These are phyloP conservation scores for Lampropteryx suffumata DNA, from an alignment of 2,888 invertebrate species.

Conservation along the genomic window DNA sequence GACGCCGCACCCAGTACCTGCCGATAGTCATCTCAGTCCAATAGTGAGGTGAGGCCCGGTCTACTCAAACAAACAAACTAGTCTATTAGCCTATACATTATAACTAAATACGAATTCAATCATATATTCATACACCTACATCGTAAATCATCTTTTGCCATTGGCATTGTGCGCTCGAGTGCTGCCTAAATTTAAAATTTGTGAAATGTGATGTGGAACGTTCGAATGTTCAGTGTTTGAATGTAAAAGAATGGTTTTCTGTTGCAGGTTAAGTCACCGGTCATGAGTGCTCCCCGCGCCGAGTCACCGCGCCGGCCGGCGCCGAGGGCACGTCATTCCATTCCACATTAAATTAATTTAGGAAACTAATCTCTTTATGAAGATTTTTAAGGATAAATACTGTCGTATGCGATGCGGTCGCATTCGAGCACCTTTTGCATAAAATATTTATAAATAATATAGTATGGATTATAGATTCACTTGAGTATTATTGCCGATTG, in stretches of 20 bases:
- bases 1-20: conserved; percentile 61
- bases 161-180: neutral
- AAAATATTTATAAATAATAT: conserved; percentile 72
- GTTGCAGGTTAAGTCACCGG: conserved; percentile 81
- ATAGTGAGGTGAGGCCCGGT: conserved; percentile 68
- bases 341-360: conserved; percentile 80
- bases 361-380: conserved; percentile 77
- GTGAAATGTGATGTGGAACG: no score
- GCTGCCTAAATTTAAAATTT: neutral
- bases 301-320: conserved; percentile 69
- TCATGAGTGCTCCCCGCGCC: conserved; percentile 70
- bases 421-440: conserved; percentile 59
- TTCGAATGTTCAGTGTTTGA: no score
- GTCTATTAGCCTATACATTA: neutral
- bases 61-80: neutral
- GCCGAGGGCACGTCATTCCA: conserved; percentile 79
- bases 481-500: conserved; percentile 80
- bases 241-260: conserved; percentile 15
- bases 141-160: conserved; percentile 1
- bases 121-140: neutral
- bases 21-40: conserved; percentile 78
- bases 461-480: conserved; percentile 80
- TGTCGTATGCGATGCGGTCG: conserved; percentile 64
- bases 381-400: conserved; percentile 75
- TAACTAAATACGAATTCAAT: neutral